A percentile compares a stretch with the other conserved stretches of the same genome.
phyloP scores from a whole-genome alignment of 2,113 vertebrate genomes.

The Platysteira castanea region DNA sequence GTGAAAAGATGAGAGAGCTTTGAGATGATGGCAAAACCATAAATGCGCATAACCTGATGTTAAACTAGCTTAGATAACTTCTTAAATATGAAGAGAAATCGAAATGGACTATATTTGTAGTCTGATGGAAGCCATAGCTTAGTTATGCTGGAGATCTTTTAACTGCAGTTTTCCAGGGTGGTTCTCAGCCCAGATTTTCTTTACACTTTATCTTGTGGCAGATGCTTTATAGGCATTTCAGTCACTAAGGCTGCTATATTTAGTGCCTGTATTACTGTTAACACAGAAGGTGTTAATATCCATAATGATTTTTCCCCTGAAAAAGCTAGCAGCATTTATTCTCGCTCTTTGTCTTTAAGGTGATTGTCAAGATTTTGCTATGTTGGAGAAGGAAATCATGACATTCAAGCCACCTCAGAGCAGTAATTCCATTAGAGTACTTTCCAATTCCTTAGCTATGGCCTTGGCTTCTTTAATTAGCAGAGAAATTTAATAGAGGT shows the following conservation, averaged over 20 bases:
- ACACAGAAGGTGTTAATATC: slow-evolving; percentile 17
- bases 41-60: neutral
- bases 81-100: neutral
- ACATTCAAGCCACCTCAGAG: slow-evolving; percentile 18
- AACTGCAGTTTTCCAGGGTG: neutral
- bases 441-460: neutral
- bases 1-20: neutral
- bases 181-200: slow-evolving; percentile 13
- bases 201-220: neutral
- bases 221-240: slow-evolving; percentile 23
- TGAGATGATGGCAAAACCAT: neutral
- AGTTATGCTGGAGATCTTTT: neutral
- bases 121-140: neutral
- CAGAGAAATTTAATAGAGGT: neutral
- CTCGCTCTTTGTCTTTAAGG: neutral
- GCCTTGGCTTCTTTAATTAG: slow-evolving; percentile 30
- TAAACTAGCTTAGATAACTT: neutral
- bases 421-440: slow-evolving; percentile 18
- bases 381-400: neutral
- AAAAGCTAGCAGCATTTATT: slow-evolving; percentile 20
- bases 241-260: neutral
- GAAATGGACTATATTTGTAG: neutral
- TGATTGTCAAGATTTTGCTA: slow-evolving; percentile 1
- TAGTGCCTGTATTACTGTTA: slow-evolving; percentile 30
- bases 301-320: neutral